Conservation (phyloP, 2,113 vertebrate species). For the Laticauda colubrina region DNA sequence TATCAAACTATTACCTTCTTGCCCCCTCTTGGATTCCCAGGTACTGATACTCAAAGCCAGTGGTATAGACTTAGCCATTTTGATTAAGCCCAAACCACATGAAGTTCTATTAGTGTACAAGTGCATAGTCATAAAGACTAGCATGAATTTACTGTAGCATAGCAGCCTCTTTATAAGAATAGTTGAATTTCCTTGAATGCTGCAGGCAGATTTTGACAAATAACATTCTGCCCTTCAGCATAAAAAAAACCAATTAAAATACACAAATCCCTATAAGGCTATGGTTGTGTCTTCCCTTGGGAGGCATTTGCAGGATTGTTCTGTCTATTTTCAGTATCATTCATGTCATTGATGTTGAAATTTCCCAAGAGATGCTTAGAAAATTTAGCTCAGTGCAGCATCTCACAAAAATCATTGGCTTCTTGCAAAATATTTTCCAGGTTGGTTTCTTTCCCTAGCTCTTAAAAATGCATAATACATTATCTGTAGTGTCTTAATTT, state of each 20-base stretch:
- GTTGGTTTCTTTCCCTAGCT: neutral
- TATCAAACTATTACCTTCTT: neutral
- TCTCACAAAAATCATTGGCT: neutral
- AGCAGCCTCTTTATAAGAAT: neutral
- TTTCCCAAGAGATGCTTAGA: neutral
- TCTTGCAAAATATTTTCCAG: slow-evolving; percentile 2
- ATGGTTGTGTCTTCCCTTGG: neutral
- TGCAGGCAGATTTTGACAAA: neutral
- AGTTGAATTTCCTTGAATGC: neutral
- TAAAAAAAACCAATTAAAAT: neutral
- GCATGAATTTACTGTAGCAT: neutral
- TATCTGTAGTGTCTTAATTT: neutral
- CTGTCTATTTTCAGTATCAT: slow-evolving; percentile 3
- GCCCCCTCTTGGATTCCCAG: neutral
- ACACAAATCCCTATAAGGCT: slow-evolving; percentile 23
- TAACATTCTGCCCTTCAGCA: neutral
- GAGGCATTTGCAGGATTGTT: neutral
- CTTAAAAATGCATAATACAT: neutral
- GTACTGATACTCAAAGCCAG: neutral
- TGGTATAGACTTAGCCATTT: neutral
- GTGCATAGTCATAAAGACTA: neutral
- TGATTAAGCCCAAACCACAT: neutral
- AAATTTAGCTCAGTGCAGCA: neutral
- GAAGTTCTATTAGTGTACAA: neutral
- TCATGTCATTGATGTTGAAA: neutral